Evolutionary conservation across 2,888 invertebrate species (phyloP), one percentile per base, ranked within the genome.

Genomic region (Lycocerus yunnanus): DNA sequence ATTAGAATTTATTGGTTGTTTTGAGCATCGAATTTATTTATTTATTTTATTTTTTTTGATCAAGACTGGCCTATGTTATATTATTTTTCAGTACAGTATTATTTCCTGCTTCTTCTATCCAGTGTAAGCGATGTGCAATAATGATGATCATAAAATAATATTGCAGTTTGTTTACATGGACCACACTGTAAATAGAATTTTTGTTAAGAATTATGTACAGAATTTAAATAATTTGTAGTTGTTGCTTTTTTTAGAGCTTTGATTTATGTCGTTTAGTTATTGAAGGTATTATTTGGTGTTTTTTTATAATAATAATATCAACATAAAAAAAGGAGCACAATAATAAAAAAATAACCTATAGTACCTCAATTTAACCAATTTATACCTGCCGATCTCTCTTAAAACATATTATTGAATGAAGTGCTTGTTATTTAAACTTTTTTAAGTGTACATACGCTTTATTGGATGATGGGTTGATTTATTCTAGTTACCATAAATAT

Each of bases 401-500:
- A 18, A 15, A 68, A 27, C 58, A 15, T 68, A 15, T 58, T 14
- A 58, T 68, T 27, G 15, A 63, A 63, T 43, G 43, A 18, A 63
- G 60, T 60, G 15, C 18, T 68, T 58, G 66, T 61, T 27, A 59
- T 58, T 68, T 75, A 63, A 68, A 27, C 27, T 71, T 15, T 16
- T 68, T 66, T 73, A 68, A 76, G 69, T 66, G 68, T 74, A 67
- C 72, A 75, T 69, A 59, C 60, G 69, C 68, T 72, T 63, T 74
- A 73, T 75, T 79, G 80, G 79, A 80, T 75, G 76, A 81, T 83
- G 84, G 84, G 84, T 83, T 84, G 83, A 81, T 83, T 81, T 80
- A 79, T 78, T 81, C 83, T 84, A 85, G 85, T 85, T 85, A 85
- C 85, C 85, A 85, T 81, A 80, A 81, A 81, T 82, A 76, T 78